These are phyloP conservation scores for Holothuria leucospilota DNA, from an alignment of 53 echinoderm and acorn worm genomes.

Conservation along the genomic window DNA sequence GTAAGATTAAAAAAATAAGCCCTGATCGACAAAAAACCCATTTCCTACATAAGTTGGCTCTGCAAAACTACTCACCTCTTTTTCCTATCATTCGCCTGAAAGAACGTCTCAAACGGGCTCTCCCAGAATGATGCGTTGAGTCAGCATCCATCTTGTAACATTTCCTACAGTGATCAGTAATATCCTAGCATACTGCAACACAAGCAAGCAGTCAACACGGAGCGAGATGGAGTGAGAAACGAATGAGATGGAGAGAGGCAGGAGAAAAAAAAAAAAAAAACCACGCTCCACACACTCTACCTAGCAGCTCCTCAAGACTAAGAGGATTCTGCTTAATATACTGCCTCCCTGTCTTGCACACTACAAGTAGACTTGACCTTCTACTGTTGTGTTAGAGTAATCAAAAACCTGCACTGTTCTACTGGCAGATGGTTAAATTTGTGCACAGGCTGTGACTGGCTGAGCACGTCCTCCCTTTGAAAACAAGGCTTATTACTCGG, in stretches of 20 bases:
- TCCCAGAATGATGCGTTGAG: slow-evolving; percentile 50
- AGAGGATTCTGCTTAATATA: background rate
- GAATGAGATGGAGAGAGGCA: too few species aligned
- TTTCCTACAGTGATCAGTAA: slow-evolving; percentile 32
- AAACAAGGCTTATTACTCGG: slow-evolving; percentile 32
- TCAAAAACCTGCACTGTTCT: slow-evolving; percentile 48
- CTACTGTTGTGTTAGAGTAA: slow-evolving; percentile 44
- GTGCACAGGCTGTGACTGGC: slow-evolving; percentile 44
- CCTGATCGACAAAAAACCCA: too few species aligned
- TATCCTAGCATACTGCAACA: slow-evolving; percentile 39
- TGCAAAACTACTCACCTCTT: slow-evolving; percentile 50
- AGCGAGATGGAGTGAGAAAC: too few species aligned
- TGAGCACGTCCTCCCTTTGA: slow-evolving; percentile 22
- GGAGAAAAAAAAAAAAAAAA: too few species aligned
- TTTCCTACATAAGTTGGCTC: too few species aligned
- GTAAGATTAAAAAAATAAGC: too few species aligned
- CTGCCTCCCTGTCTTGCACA: slow-evolving; percentile 44
- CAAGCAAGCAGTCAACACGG: too few species aligned
- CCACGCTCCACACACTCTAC: slow-evolving; percentile 42
- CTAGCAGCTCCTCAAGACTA: slow-evolving; percentile 41
- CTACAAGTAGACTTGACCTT: slow-evolving; percentile 45
- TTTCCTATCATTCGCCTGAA: slow-evolving; percentile 72
- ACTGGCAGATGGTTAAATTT: slow-evolving; percentile 51
- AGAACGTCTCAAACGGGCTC: slow-evolving; percentile 65
- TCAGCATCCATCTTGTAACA: slow-evolving; percentile 38